phyloP scores from a whole-genome alignment of 2,797 vertebrate species.

The Falco columbarius region DNA sequence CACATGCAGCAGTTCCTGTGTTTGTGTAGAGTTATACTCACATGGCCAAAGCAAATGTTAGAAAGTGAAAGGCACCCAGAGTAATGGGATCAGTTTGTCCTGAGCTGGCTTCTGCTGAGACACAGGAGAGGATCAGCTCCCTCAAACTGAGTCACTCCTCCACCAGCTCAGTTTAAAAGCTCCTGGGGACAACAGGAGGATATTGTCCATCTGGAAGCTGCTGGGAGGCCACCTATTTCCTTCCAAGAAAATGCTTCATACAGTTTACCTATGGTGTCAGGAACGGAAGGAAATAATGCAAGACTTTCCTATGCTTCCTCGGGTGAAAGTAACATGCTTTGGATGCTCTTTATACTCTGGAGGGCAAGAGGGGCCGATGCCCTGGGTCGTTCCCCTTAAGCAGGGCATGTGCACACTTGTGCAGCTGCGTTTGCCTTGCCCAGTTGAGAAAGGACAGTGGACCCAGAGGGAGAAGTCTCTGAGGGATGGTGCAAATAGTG shows the following conservation, averaged over 20 bases:
- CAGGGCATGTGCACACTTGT: background rate
- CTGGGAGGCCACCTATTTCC: background rate
- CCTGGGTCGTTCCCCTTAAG: background rate
- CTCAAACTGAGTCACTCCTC: background rate
- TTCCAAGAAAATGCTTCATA: background rate
- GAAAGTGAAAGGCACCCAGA: background rate
- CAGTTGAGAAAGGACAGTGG: background rate
- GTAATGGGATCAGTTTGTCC: background rate
- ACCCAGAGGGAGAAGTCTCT: background rate
- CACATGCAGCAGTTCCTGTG: too few relatives aligned
- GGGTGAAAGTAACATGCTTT: background rate
- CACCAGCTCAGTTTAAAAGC: background rate
- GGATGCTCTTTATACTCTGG: background rate
- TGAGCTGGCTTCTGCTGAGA: background rate
- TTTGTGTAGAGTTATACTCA: background rate
- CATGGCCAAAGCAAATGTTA: background rate
- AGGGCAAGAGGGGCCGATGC: fast-evolving
- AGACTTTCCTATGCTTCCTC: background rate
- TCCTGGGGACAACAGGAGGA: background rate
- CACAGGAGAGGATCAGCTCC: background rate
- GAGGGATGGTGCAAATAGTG: fast-evolving
- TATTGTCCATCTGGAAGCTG: background rate
- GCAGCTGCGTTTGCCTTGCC: background rate
- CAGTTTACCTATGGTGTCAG: background rate
- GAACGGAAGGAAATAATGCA: background rate